Percentiles rank a stretch among this genome's conserved stretches.
These are phyloP conservation scores for Chanos chanos DNA, from an alignment of 2,797 vertebrate genomes.

Conservation along the genomic window DNA sequence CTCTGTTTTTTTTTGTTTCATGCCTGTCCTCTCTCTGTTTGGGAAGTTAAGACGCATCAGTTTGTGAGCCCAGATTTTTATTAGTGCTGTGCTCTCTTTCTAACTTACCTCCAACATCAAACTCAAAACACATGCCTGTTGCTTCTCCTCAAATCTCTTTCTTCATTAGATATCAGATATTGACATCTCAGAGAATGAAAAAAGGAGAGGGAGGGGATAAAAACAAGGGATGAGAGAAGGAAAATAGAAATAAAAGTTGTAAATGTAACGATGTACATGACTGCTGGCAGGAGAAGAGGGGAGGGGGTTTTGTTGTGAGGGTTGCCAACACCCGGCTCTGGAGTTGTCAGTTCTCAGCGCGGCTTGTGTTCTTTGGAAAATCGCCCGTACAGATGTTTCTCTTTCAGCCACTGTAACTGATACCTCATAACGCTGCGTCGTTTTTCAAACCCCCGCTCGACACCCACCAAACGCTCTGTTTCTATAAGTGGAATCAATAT, in stretches of 20 bases:
- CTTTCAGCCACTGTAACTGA: constrained; percentile 75
- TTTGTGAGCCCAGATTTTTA: constrained; percentile 13
- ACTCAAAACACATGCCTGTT: constrained; percentile 42
- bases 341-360: constrained; percentile 56
- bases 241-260: no score
- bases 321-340: constrained; percentile 60
- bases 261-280: constrained; percentile 16
- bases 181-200: neutral
- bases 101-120: constrained; percentile 38
- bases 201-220: constrained; percentile 34
- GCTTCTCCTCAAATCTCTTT: constrained; percentile 33
- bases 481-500: constrained; percentile 64
- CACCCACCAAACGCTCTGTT: constrained; percentile 69
- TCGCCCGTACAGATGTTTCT: constrained; percentile 78
- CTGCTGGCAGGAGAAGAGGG: constrained; percentile 42
- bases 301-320: constrained; percentile 59
- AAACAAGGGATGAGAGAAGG: no score
- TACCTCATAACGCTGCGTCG: constrained; percentile 66
- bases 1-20: neutral
- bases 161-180: constrained; percentile 37
- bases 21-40: no score
- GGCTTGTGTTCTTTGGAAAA: constrained; percentile 72
- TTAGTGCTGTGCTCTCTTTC: constrained; percentile 27
- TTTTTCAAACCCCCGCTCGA: constrained; percentile 69
- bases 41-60: no score